Conservation (phyloP, 2,888 invertebrate species). For the Reticulitermes lucifugus region DNA sequence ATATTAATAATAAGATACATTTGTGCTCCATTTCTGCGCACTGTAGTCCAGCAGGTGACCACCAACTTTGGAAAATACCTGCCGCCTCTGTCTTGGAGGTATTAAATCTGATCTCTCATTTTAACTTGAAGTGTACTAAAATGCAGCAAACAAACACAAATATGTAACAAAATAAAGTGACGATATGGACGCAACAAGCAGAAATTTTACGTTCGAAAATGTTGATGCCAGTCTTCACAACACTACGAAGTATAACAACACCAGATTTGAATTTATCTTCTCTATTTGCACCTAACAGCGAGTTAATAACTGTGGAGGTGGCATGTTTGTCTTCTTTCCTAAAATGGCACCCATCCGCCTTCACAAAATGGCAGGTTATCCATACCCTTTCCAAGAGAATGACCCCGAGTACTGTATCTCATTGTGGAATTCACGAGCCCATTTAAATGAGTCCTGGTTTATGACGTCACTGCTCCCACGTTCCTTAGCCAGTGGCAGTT, state of each 20-base stretch:
- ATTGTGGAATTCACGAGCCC: not conserved
- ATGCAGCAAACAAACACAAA: too few species aligned
- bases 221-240: too few species aligned
- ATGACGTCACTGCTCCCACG: constrained; percentile 7
- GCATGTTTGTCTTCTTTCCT: not conserved
- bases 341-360: constrained; percentile 17
- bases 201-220: too few species aligned
- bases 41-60: too few species aligned
- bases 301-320: constrained; percentile 19
- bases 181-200: too few species aligned
- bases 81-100: too few species aligned
- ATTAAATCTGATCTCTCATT: too few species aligned
- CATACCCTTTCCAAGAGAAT: not conserved
- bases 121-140: too few species aligned
- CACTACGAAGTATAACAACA: not conserved
- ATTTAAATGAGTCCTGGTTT: not conserved
- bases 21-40: too few species aligned
- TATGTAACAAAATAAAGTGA: too few species aligned
- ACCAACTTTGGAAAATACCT: too few species aligned
- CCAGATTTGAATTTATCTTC: constrained; percentile 14
- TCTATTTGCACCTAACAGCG: not conserved
- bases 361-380: not conserved
- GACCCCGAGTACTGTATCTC: constrained; percentile 2
- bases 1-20: too few species aligned
- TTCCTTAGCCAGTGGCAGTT: not conserved